Evolutionary conservation across 2,888 invertebrate genomes (phyloP), one percentile per base, ranked within the genome.

Genomic region (Phrixothrix hirtus): DNA sequence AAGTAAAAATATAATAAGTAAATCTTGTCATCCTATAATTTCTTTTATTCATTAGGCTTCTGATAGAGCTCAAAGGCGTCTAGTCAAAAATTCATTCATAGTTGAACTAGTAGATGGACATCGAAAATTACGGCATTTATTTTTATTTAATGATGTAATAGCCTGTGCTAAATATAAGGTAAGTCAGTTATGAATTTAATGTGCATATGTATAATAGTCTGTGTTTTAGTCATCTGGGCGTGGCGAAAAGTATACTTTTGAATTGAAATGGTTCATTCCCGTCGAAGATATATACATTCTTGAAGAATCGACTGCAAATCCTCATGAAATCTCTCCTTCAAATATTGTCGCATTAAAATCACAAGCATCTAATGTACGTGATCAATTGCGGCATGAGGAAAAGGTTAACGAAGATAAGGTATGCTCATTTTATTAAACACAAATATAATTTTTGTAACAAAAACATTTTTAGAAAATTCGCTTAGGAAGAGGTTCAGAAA

Each of bases 111-210:
- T 90, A 2, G 93, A 93, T 70, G 89, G 89, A 7, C 89, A 90
- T 75, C 82, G 95, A 51, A 95, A 96, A 77, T 77, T 96, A 58
- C 81, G 95, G 54, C 95, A 95, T 80, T 79, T 96, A 58, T 95
- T 96, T 77, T 83, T 96, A 11, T 96, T 96, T 75, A 95, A 93
- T 70, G 95, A 96, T 74, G 90, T 95, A 37, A 88, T 96, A 62
- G 93, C 95, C 43, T 95, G 95, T 78, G 94, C 95, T 66, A 96
- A 92, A 79, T 92, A 93, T 70, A 93, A 94, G 82, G 86, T 75
- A 64, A 64, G 31, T n/a, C n/a, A n/a, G n/a, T n/a, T n/a, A n/a
- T n/a, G n/a, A n/a, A n/a, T n/a, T n/a, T n/a, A n/a, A n/a, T n/a
- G n/a, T 34, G 7, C 1, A 39, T 12, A 34, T 34, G 25, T n/a